Percentiles rank a stretch among this genome's conserved stretches.
Conservation (phyloP, 2,888 invertebrate species). For the Pammene fasciana region DNA sequence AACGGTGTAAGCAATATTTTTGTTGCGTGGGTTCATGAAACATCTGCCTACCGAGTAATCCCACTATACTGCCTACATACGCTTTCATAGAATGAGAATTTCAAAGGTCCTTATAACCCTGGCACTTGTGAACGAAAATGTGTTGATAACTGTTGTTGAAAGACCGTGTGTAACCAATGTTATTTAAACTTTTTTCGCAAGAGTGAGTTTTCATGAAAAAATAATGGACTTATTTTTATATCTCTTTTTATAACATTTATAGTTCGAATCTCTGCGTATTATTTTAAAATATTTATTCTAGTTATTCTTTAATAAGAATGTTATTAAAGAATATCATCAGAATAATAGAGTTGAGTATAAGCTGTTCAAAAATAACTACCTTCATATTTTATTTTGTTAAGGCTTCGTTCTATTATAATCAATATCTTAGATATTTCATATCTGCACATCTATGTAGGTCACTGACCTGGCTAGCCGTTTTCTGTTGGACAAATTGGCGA, state of each 20-base stretch:
- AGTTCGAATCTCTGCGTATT: not conserved
- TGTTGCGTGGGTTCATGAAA: slow-evolving; percentile 11
- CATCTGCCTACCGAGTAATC: not conserved
- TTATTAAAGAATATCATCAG: no score
- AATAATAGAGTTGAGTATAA: no score
- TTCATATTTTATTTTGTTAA: no score
- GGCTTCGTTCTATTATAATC: no score
- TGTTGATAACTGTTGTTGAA: slow-evolving; percentile 4
- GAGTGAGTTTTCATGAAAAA: not conserved
- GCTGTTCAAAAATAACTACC: no score
- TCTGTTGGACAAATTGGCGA: slow-evolving; percentile 27
- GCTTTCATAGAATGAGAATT: slow-evolving; percentile 7
- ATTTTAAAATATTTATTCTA: not conserved
- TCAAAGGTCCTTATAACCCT: slow-evolving; percentile 13
- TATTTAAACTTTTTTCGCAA: not conserved
- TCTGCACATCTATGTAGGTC: slow-evolving; percentile 22
- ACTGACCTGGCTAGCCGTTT: slow-evolving; percentile 29
- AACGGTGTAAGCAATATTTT: not conserved
- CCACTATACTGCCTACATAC: slow-evolving; percentile 1
- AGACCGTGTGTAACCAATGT: not conserved
- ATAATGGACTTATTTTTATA: not conserved
- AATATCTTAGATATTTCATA: not conserved
- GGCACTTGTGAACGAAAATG: slow-evolving; percentile 6
- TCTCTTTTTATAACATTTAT: not conserved
- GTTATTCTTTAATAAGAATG: no score